Conservation (phyloP, 2,113 vertebrate species). For the Tragulus kanchil region DNA sequence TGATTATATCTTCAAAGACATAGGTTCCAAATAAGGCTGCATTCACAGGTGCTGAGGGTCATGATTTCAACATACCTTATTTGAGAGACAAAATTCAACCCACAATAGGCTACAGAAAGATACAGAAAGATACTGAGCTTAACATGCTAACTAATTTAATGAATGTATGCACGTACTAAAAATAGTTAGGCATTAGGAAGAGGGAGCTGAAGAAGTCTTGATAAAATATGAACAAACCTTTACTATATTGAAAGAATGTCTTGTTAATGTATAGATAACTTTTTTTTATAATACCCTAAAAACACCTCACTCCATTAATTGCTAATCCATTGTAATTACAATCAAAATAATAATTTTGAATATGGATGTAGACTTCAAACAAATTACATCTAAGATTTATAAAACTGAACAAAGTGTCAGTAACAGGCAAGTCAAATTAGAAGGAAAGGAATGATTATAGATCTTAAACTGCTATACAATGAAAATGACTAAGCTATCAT, state of each 20-base stretch:
- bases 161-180: not conserved
- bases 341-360: not conserved
- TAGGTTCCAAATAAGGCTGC: not conserved
- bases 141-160: not conserved
- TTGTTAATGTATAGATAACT: not conserved
- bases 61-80: not conserved
- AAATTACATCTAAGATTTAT: not conserved
- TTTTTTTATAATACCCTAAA: not conserved
- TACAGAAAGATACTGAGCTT: not conserved
- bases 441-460: not conserved
- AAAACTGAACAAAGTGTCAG: not conserved
- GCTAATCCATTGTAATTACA: not conserved
- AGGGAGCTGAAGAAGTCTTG: not conserved
- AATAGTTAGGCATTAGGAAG: not conserved
- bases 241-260: not conserved
- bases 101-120: not conserved
- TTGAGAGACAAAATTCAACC: not conserved
- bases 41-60: not conserved
- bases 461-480: not conserved
- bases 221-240: not conserved
- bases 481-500: not conserved
- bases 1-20: not conserved
- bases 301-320: not conserved
- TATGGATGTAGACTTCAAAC: not conserved
- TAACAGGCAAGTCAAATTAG: not conserved